Base-by-base conservation (phyloP, 2,797 vertebrate species). In the Siniperca obscura region DNA sequence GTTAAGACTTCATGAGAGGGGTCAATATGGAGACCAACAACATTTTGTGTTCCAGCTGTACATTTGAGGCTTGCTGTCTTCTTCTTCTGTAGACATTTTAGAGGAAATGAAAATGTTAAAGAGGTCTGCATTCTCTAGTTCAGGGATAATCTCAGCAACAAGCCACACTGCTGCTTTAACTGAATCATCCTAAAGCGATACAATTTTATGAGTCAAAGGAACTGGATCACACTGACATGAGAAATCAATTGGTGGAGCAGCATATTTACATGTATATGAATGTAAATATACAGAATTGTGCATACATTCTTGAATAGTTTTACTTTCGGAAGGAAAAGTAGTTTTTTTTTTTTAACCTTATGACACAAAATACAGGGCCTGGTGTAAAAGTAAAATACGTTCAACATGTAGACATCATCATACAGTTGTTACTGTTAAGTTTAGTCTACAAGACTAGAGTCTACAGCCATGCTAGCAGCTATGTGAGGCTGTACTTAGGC, bases 21-120 rank as follows among this genome's bases (percentile, higher is more conserved):
- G 78, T 82, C 38, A 44, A 75, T 67, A 62, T 46, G 13, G 50
- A 75, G 55, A 68, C n/a, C 12, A 14, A 21, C n/a, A 70, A 44
- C 34, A 56, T 61, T 48, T 59, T 22, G 22, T 70, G 52, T 5
- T 17, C 69, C 25, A 46, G 34, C 57, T 77, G 53, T 34, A 34
- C 14, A 5, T 10, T 50, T 55, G 34, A 48, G 4, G 25, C 11
- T 70, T 50, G 11, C 11, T 57, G 68, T 46, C 19, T 64, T 55
- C 16, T 46, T 62, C 53, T 36, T 56, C 40, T 36, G 17, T 17
- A 68, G 50, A 65, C 16, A 74, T 59, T 79, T 66, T 19, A 3
- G 16, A 60, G 56, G 13, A 52, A 70, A 46, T 69, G 3, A 38
- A 76, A 77, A 66, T 12, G 17, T 12, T 44, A 52, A 65, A 1